These are phyloP conservation scores for Puffinus mauretanicus DNA, from an alignment of 2,113 vertebrate species.

Conservation along the genomic window DNA sequence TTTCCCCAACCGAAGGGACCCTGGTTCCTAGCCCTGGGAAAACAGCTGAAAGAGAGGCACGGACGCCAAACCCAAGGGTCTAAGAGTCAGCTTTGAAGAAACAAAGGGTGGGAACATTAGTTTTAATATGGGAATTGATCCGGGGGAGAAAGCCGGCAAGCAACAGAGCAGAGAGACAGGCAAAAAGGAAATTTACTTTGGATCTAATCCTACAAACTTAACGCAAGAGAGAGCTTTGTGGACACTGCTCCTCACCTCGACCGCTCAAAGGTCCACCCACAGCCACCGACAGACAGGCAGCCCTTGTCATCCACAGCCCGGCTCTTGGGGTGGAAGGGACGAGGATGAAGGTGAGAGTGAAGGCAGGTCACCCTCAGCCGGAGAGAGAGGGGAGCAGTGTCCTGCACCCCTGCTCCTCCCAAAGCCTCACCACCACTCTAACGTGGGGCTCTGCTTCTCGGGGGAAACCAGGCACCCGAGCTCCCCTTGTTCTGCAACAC, in stretches of 20 bases:
- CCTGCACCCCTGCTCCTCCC: neutral
- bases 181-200: slow-evolving; percentile 63
- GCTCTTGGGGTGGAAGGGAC: neutral
- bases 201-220: slow-evolving; percentile 13
- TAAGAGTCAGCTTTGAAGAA: slow-evolving; percentile 16
- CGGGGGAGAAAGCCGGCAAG: neutral
- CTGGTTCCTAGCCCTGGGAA: neutral
- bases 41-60: slow-evolving; percentile 32
- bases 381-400: neutral
- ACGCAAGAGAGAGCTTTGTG: neutral
- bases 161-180: neutral
- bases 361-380: neutral
- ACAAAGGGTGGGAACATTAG: slow-evolving; percentile 29
- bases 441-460: neutral
- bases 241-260: neutral
- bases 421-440: neutral
- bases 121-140: slow-evolving; percentile 27
- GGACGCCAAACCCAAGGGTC: neutral
- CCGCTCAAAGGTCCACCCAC: slow-evolving; percentile 31
- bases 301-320: neutral
- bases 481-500: neutral
- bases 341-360: neutral
- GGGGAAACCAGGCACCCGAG: neutral
- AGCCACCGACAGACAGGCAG: neutral
- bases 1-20: neutral